Conservation (phyloP, 2,113 vertebrate species). For the Petaurus breviceps region DNA sequence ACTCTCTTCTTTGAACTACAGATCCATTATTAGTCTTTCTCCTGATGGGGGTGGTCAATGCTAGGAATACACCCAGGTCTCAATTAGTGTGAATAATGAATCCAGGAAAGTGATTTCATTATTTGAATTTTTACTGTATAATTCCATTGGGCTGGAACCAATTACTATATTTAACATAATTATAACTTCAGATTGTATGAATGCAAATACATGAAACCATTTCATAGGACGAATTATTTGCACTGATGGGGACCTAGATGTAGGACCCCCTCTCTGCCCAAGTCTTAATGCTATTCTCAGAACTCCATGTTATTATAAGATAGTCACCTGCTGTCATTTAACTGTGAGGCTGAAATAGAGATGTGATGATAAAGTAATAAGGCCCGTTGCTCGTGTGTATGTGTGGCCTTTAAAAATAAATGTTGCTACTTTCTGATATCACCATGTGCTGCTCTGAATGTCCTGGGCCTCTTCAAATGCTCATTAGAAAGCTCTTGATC, state of each 20-base stretch:
- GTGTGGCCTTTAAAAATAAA: not conserved
- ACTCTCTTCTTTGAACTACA: not conserved
- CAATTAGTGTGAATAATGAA: not conserved
- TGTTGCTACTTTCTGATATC: slow-evolving; percentile 1
- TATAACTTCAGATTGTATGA: not conserved
- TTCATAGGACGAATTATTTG: not conserved
- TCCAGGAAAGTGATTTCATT: not conserved
- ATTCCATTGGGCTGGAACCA: not conserved
- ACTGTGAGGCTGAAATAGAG: not conserved
- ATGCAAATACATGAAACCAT: not conserved
- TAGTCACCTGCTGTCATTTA: not conserved
- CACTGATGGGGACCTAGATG: not conserved
- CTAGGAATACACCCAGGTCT: not conserved
- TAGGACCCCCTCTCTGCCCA: not conserved
- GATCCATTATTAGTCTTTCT: not conserved
- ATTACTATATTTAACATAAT: not conserved
- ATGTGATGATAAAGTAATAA: not conserved
- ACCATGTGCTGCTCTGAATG: not conserved
- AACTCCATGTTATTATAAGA: not conserved
- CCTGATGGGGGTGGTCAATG: not conserved
- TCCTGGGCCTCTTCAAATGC: not conserved
- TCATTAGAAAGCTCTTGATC: not conserved
- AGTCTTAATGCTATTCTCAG: not conserved
- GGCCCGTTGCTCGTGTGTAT: not conserved
- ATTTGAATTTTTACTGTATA: not conserved